A percentile compares a stretch with the other conserved stretches of the same genome.
These are phyloP conservation scores for Muraenolepis orangiensis DNA, from an alignment of 2,797 vertebrate genomes.

Conservation along the genomic window DNA sequence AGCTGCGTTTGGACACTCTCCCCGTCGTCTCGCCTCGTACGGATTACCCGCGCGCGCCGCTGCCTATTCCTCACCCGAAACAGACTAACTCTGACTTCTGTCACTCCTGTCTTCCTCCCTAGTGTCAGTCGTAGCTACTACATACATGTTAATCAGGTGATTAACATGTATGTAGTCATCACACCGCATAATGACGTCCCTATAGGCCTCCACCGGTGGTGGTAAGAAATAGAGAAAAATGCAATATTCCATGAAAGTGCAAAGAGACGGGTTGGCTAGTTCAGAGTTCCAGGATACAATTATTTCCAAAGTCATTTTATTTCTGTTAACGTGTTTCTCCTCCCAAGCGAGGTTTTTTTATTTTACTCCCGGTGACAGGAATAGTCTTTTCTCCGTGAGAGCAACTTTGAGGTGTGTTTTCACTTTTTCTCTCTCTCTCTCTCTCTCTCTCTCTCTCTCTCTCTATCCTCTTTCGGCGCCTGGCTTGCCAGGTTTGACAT, in stretches of 20 bases:
- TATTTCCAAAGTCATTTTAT: background rate
- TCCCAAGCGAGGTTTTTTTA: background rate
- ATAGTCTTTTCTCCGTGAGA: slow-evolving; percentile 17
- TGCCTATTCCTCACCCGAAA: slow-evolving; percentile 1
- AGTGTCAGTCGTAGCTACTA: too few relatives aligned
- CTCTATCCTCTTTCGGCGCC: background rate
- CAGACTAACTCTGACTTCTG: background rate
- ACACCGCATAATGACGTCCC: background rate
- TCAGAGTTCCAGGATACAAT: background rate
- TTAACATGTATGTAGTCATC: too few relatives aligned
- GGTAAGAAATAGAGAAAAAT: background rate
- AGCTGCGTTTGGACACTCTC: slow-evolving; percentile 36
- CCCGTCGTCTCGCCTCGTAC: slow-evolving; percentile 34
- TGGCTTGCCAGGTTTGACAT: background rate
- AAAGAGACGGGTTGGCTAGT: background rate
- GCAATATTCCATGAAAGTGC: background rate
- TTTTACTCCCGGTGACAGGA: background rate
- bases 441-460: too few relatives aligned
- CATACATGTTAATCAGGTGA: background rate
- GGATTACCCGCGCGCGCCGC: slow-evolving; percentile 36
- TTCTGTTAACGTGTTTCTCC: background rate
- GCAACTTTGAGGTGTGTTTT: slow-evolving; percentile 6
- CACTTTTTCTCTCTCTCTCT: too few relatives aligned
- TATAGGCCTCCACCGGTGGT: background rate
- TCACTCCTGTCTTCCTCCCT: too few relatives aligned